Evolutionary conservation across 2,888 invertebrate species (phyloP).

Genomic region (Dichetophora obliterata): DNA sequence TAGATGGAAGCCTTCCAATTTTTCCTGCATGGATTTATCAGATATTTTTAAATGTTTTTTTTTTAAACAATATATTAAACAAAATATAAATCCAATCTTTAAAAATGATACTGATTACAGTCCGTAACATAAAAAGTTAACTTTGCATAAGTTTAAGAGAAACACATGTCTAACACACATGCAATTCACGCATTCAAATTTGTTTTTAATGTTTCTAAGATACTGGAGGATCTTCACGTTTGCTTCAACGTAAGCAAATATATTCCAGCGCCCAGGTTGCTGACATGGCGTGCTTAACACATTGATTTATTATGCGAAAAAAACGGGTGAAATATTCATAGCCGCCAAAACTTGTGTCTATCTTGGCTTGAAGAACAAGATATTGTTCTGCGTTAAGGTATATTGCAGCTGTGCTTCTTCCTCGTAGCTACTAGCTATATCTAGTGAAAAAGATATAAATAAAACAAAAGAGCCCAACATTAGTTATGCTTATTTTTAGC

Average conservation of each 20-base stretch:
- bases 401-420: conserved; percentile 17
- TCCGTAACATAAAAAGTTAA: no score
- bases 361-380: neutral
- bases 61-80: no score
- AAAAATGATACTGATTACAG: no score
- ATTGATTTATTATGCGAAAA: conserved; percentile 58
- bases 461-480: conserved; percentile 11
- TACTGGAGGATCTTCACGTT: no score
- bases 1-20: no score
- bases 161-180: no score
- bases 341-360: neutral
- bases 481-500: conserved; percentile 40
- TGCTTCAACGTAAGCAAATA: neutral
- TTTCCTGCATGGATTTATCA: no score
- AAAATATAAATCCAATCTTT: no score
- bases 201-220: no score
- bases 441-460: neutral
- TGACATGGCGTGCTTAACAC: conserved; percentile 58
- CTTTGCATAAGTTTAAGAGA: no score
- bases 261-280: conserved; percentile 43
- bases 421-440: neutral
- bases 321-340: neutral
- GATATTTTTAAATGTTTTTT: no score
- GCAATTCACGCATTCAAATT: no score
- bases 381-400: neutral